Percentiles rank a stretch among this genome's conserved stretches.
These are phyloP conservation scores for Spisula subtruncata DNA, from an alignment of 2,888 invertebrate genomes.

Conservation along the genomic window DNA sequence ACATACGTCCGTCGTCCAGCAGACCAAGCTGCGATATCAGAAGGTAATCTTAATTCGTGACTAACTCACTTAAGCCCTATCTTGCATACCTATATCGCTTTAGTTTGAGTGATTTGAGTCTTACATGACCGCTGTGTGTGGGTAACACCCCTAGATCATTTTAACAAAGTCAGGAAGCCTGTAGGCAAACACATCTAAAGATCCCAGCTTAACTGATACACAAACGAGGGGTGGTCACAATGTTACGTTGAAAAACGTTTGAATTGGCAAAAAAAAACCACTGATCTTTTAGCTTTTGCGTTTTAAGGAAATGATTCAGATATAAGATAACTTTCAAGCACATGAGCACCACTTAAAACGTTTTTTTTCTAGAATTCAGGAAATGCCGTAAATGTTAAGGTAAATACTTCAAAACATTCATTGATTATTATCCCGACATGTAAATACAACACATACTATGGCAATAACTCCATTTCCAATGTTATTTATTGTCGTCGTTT, in stretches of 20 bases:
- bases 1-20: slow-evolving; percentile 42
- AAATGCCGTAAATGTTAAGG: too few relatives aligned
- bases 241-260: neutral
- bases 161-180: slow-evolving; percentile 42
- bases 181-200: slow-evolving; percentile 42
- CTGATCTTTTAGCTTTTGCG: too few relatives aligned
- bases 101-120: neutral
- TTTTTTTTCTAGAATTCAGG: too few relatives aligned
- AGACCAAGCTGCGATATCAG: neutral
- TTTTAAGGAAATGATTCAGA: too few relatives aligned
- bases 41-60: slow-evolving; percentile 50
- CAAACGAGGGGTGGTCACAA: slow-evolving; percentile 19
- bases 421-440: too few relatives aligned
- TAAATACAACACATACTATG: too few relatives aligned
- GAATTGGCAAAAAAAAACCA: too few relatives aligned
- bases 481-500: too few relatives aligned
- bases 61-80: slow-evolving; percentile 39
- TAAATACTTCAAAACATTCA: too few relatives aligned
- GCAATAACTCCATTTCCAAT: too few relatives aligned
- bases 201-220: neutral
- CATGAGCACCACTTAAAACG: too few relatives aligned
- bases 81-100: slow-evolving; percentile 27
- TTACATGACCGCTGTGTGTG: slow-evolving; percentile 35
- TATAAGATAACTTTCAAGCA: too few relatives aligned
- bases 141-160: slow-evolving; percentile 40